Conservation (phyloP, 2,888 invertebrate species). For the Tridacna gigas region DNA sequence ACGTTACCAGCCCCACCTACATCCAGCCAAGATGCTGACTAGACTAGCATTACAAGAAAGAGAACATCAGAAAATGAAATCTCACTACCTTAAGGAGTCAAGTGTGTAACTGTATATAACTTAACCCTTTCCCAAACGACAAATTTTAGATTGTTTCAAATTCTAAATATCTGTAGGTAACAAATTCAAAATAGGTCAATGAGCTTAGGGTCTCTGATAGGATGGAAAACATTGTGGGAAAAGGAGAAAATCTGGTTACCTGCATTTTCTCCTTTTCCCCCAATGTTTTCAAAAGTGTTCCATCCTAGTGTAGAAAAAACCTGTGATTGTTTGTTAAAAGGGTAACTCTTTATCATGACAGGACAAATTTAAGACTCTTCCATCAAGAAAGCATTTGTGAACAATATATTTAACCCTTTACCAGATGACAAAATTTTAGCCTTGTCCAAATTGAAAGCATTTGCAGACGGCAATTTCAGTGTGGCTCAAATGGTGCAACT, state of each 20-base stretch:
- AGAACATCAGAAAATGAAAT: slow-evolving; percentile 43
- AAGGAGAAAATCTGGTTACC: background rate
- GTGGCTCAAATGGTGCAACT: too few relatives aligned
- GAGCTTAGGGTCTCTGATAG: too few relatives aligned
- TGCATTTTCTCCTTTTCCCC: background rate
- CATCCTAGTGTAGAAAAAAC: too few relatives aligned
- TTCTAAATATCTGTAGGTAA: background rate
- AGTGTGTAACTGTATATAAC: slow-evolving; percentile 41
- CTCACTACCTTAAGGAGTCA: slow-evolving; percentile 56
- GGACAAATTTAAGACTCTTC: too few relatives aligned
- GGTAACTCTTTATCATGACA: too few relatives aligned
- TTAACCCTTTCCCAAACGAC: too few relatives aligned
- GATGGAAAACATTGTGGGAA: slow-evolving; percentile 1
- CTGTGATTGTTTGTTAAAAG: too few relatives aligned
- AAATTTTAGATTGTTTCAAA: background rate
- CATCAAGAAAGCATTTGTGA: too few relatives aligned
- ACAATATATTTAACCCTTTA: too few relatives aligned
- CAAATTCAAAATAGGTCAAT: background rate
- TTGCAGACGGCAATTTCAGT: too few relatives aligned
- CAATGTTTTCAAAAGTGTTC: background rate
- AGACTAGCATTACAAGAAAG: slow-evolving; percentile 48
- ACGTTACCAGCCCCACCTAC: slow-evolving; percentile 60
- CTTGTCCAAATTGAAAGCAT: too few relatives aligned
- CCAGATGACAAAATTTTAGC: too few relatives aligned
- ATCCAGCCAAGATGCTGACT: slow-evolving; percentile 51